Evolutionary conservation across 1,140 invertebrate species (phyloP).

Genomic region (Caerostris darwini): DNA sequence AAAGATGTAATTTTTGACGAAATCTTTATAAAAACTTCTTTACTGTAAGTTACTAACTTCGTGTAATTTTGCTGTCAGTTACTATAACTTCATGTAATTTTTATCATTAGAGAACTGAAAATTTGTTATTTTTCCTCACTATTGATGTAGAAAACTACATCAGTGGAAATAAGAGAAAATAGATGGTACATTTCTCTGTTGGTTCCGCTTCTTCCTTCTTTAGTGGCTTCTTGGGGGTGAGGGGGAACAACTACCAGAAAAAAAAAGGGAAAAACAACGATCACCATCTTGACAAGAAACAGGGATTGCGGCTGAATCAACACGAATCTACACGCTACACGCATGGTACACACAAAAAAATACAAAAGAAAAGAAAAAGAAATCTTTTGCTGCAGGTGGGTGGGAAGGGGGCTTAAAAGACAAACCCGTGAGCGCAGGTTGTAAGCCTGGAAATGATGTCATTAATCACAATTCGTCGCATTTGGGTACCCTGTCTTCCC

Average conservation of each 20-base stretch:
- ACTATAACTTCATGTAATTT: no score
- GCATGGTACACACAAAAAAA: constrained; percentile 50
- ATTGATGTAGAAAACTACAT: not conserved
- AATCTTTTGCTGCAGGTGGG: not conserved
- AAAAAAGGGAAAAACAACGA: constrained; percentile 24
- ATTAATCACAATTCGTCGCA: constrained; percentile 75
- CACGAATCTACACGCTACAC: constrained; percentile 47
- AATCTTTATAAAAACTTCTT: no score
- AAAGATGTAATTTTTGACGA: no score
- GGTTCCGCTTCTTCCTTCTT: not conserved
- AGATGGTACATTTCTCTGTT: not conserved
- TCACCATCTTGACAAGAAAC: constrained; percentile 73
- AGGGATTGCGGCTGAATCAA: constrained; percentile 74
- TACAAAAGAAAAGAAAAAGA: not conserved
- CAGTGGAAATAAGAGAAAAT: not conserved
- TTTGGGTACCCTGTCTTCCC: constrained; percentile 9
- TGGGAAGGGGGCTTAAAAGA: constrained; percentile 47
- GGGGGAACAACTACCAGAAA: not conserved
- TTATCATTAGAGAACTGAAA: no score
- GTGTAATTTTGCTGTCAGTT: no score
- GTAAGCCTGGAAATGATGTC: constrained; percentile 35
- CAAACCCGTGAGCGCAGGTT: constrained; percentile 11
- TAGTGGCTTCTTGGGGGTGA: not conserved
- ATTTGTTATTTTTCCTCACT: no score
- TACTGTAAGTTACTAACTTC: no score